These are phyloP conservation scores for Melopsittacus undulatus DNA, from an alignment of 2,797 vertebrate species.

Conservation along the genomic window DNA sequence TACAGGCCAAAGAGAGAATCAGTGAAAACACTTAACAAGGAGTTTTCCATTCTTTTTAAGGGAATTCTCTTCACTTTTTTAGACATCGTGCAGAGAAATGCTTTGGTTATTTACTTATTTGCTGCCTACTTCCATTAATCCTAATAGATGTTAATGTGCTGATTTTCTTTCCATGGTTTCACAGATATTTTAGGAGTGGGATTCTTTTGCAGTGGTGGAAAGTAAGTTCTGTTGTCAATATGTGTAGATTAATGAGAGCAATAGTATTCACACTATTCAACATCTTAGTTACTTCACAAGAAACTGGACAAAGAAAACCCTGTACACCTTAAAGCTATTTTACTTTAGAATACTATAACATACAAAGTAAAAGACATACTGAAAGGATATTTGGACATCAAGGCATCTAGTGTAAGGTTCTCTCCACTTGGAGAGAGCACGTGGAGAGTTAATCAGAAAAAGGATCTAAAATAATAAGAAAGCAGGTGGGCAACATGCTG, in stretches of 20 bases:
- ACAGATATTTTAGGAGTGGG: background rate
- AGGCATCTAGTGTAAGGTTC: background rate
- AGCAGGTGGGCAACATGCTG: background rate
- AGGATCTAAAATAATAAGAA: background rate
- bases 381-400: background rate
- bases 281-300: background rate
- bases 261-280: background rate
- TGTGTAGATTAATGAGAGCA: background rate
- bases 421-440: background rate
- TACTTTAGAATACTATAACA: background rate
- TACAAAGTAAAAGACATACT: background rate
- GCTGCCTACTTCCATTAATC: background rate
- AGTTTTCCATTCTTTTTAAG: background rate
- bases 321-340: background rate
- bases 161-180: background rate
- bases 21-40: background rate
- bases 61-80: background rate
- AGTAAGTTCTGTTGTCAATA: background rate
- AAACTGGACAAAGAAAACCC: background rate
- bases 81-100: background rate
- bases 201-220: background rate
- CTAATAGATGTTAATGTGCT: background rate
- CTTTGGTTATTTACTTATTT: background rate
- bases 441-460: background rate
- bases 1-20: background rate